Percentiles rank a stretch among this genome's conserved stretches.
Evolutionary conservation across 37 sponge, comb jelly and placozoan species (phyloP).

Genomic region (Oopsacas minuta): DNA sequence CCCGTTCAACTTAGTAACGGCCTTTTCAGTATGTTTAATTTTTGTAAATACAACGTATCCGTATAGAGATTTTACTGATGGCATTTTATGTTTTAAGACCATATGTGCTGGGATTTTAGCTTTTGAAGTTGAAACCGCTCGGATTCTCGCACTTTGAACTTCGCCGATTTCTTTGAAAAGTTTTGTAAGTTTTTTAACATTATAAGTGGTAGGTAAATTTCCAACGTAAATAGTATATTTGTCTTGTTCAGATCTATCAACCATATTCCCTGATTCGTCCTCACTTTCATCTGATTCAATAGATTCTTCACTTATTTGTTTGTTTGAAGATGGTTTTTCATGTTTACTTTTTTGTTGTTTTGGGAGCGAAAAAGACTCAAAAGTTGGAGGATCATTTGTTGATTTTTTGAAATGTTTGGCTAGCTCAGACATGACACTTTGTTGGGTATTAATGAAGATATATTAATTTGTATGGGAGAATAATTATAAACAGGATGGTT

Average conservation of each 20-base stretch:
- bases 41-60: conserved; percentile 5
- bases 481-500: not conserved
- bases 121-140: conserved; percentile 5
- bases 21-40: not conserved
- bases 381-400: not conserved
- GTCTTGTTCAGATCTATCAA: not conserved
- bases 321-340: not conserved
- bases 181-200: not conserved
- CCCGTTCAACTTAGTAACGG: not conserved
- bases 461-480: not conserved
- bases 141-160: not conserved
- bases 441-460: not conserved
- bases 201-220: not conserved
- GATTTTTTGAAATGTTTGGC: not conserved
- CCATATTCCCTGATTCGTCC: not conserved
- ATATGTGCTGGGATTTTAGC: conserved; percentile 1
- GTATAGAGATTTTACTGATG: not conserved
- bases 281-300: not conserved
- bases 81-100: not conserved
- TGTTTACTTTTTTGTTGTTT: not conserved
- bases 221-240: conserved; percentile 3
- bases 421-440: not conserved
- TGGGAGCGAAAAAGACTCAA: not conserved
- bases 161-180: not conserved
- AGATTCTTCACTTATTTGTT: not conserved